phyloP scores from a whole-genome alignment of 2,797 vertebrate species.

The Peromyscus attwateri region DNA sequence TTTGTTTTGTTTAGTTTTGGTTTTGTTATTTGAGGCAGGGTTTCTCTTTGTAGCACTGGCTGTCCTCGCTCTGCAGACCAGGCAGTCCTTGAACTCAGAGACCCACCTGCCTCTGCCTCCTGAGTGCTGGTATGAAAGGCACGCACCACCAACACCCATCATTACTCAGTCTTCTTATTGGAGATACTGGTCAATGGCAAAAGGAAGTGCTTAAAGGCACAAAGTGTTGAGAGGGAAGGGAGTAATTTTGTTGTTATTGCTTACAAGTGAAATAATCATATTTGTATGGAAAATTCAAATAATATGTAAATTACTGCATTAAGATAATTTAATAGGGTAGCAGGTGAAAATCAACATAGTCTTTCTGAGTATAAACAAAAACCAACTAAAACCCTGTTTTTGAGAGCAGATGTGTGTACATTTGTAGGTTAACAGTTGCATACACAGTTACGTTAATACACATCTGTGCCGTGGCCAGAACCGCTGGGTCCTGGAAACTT shows the following conservation, averaged over 20 bases:
- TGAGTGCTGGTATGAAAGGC: background rate
- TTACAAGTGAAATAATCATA: background rate
- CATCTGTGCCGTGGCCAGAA: background rate
- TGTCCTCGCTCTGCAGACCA: background rate
- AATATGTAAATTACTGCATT: background rate
- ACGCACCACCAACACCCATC: background rate
- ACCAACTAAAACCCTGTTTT: background rate
- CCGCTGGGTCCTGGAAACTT: too few species aligned
- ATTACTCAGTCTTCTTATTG: background rate
- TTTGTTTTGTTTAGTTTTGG: background rate
- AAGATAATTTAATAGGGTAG: background rate
- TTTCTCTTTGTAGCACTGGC: background rate
- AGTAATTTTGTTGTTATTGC: background rate
- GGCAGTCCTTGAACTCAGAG: background rate
- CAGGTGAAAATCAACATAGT: background rate
- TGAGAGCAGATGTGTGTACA: background rate
- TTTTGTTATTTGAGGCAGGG: background rate
- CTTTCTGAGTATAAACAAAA: background rate
- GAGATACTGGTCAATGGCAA: too few species aligned
- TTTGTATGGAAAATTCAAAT: background rate
- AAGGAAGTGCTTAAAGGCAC: background rate
- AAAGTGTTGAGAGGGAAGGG: background rate
- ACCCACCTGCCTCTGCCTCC: background rate
- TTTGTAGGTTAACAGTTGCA: background rate
- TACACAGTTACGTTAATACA: background rate